Conservation (phyloP, 2,113 vertebrate species). For the Carettochelys insculpta region DNA sequence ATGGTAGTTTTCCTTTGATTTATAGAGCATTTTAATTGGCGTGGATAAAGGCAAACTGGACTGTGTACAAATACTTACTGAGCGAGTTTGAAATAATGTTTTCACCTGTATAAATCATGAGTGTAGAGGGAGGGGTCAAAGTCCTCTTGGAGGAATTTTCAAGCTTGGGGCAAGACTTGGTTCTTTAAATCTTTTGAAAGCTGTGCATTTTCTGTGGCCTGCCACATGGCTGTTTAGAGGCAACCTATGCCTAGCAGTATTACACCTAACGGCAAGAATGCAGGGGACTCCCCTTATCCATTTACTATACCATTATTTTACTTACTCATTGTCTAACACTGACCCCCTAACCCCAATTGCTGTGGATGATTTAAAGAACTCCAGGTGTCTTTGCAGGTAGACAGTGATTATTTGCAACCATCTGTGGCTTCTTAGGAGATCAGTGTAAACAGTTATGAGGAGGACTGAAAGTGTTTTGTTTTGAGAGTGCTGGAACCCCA, state of each 20-base stretch:
- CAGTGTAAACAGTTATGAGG: not conserved
- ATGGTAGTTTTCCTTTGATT: not conserved
- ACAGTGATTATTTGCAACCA: not conserved
- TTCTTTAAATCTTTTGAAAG: not conserved
- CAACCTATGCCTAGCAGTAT: not conserved
- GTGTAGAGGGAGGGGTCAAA: not conserved
- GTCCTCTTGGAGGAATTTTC: not conserved
- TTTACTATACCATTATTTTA: not conserved
- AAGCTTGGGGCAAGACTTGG: not conserved
- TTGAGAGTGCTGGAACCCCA: constrained; percentile 50
- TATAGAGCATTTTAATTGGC: not conserved
- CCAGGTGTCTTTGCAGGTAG: not conserved
- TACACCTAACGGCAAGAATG: not conserved
- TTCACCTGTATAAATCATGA: not conserved
- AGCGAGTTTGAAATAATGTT: not conserved
- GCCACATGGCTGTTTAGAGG: accelerated
- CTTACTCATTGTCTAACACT: constrained; percentile 15
- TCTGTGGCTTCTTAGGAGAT: not conserved
- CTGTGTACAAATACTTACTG: not conserved
- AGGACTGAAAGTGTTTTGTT: constrained; percentile 10
- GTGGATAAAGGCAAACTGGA: not conserved
- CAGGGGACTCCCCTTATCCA: constrained; percentile 4
- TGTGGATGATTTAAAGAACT: not conserved
- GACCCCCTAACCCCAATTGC: not conserved
- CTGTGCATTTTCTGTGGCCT: not conserved